A percentile compares a stretch with the other conserved stretches of the same genome.
Evolutionary conservation across 2,113 vertebrate species (phyloP).

Genomic region (Puntigrus tetrazona): DNA sequence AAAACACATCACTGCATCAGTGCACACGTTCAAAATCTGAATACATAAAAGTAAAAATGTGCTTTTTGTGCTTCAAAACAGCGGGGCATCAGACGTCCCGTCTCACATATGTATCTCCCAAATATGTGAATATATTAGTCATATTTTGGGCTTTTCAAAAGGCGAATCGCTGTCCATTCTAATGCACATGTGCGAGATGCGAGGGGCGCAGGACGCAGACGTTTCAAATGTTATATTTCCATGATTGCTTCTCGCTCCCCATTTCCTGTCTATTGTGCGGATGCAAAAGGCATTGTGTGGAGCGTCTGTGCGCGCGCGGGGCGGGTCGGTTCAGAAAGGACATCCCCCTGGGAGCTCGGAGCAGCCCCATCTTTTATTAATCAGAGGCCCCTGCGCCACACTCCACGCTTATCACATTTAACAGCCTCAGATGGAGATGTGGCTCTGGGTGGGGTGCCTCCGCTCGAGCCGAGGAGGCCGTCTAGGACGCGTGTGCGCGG

Average conservation of each 20-base stretch:
- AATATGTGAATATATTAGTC: conserved; percentile 67
- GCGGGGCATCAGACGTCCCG: conserved; percentile 53
- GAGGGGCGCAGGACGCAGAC: conserved; percentile 59
- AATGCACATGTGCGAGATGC: conserved; percentile 63
- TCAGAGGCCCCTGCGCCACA: conserved; percentile 75
- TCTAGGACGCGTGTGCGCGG: not conserved
- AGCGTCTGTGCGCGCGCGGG: conserved; percentile 30
- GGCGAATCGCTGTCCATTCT: conserved; percentile 65
- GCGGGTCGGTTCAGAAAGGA: conserved; percentile 64
- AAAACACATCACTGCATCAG: not conserved
- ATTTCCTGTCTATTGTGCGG: conserved; percentile 79
- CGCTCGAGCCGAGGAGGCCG: not conserved
- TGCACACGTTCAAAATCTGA: not conserved
- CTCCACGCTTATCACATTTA: conserved; percentile 82
- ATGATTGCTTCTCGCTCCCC: conserved; percentile 76
- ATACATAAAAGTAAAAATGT: not conserved
- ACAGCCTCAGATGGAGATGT: conserved; percentile 73
- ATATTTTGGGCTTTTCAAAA: conserved; percentile 52
- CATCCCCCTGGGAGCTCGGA: conserved; percentile 70
- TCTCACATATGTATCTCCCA: conserved; percentile 61
- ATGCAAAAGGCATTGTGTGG: conserved; percentile 73
- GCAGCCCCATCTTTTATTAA: conserved; percentile 83
- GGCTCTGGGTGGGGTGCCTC: conserved; percentile 62
- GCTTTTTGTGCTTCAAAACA: conserved; percentile 54
- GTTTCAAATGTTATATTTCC: conserved; percentile 78